Conservation (phyloP, 2,113 vertebrate species). For the Sinocyclocheilus grahami region DNA sequence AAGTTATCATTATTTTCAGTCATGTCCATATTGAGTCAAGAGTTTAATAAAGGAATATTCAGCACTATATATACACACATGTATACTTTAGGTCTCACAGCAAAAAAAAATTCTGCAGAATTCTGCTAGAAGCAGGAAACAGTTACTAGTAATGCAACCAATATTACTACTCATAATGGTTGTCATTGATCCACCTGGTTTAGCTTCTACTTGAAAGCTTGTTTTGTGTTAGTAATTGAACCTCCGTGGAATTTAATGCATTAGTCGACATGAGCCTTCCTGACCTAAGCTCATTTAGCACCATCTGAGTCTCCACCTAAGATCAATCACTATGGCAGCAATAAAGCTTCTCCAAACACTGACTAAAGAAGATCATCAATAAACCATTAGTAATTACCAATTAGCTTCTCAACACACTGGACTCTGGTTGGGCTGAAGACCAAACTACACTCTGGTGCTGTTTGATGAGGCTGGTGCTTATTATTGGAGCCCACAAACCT, state of each 20-base stretch:
- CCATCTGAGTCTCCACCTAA: background rate
- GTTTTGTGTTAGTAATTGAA: background rate
- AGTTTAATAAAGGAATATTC: too few species aligned
- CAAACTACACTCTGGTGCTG: background rate
- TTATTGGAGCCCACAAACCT: background rate
- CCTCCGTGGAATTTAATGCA: background rate
- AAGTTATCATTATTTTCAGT: background rate
- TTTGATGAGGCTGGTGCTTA: constrained; percentile 7
- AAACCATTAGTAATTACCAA: background rate
- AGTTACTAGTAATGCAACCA: background rate
- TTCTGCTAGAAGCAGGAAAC: background rate
- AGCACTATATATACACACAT: too few species aligned
- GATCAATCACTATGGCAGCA: background rate
- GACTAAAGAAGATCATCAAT: constrained; percentile 11
- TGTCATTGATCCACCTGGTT: background rate
- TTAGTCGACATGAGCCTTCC: background rate
- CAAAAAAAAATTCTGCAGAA: too few species aligned
- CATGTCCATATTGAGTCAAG: too few species aligned
- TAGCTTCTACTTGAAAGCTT: background rate
- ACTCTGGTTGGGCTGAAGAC: background rate
- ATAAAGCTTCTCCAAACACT: constrained; percentile 9
- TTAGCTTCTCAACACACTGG: constrained; percentile 43
- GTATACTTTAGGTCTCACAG: background rate
- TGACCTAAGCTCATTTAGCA: background rate
- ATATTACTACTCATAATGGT: background rate